Percentiles rank a stretch among this genome's conserved stretches.
Evolutionary conservation across 2,888 invertebrate species (phyloP).

Genomic region (Sinotaia quadrata): DNA sequence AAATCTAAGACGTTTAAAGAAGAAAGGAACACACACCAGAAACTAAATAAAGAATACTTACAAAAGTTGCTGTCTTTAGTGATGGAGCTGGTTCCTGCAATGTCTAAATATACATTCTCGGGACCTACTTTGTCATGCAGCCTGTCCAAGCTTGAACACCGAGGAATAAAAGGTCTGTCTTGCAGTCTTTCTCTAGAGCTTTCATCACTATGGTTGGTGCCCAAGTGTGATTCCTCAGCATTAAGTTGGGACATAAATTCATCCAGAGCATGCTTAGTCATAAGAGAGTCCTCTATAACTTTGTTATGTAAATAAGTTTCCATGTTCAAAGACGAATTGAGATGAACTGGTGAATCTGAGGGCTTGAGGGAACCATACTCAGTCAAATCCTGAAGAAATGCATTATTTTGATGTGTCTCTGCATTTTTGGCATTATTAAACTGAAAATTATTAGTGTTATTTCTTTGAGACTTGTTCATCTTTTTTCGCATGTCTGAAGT

Average conservation of each 20-base stretch:
- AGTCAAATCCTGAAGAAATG: too few relatives aligned
- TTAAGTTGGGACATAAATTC: constrained; percentile 6
- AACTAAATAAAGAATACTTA: constrained; percentile 16
- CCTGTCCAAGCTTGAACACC: constrained; percentile 51
- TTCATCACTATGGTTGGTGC: background rate
- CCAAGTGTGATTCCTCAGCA: background rate
- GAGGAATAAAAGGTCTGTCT: constrained; percentile 33
- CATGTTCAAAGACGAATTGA: constrained; percentile 5
- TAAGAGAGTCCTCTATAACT: background rate
- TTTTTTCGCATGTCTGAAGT: background rate
- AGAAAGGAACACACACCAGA: too few relatives aligned
- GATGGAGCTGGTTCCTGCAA: constrained; percentile 53
- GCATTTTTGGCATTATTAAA: too few relatives aligned
- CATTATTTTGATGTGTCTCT: too few relatives aligned
- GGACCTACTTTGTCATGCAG: background rate
- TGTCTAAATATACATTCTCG: constrained; percentile 1
- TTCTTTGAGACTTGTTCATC: background rate
- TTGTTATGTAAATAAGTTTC: background rate
- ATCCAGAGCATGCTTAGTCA: background rate
- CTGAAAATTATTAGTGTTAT: background rate
- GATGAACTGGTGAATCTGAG: background rate
- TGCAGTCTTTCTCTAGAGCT: background rate
- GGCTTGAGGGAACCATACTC: too few relatives aligned
- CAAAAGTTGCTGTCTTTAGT: constrained; percentile 31
- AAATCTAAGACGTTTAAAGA: too few relatives aligned